Conservation (phyloP, 2,797 vertebrate genomes). For the Clamator glandarius region DNA sequence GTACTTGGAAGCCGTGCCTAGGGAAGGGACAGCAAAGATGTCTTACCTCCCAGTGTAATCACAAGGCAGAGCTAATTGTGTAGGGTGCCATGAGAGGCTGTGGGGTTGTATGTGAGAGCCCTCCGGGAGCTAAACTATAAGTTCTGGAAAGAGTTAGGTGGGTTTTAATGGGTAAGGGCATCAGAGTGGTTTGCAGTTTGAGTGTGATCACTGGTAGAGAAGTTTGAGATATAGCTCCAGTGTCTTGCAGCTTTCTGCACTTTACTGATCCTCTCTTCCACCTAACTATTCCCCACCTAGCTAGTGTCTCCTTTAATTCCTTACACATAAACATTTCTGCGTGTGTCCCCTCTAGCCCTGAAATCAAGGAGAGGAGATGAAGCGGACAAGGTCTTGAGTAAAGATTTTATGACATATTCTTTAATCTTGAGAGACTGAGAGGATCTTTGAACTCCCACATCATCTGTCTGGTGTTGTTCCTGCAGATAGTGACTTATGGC, state of each 20-base stretch:
- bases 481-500: slow-evolving; percentile 89
- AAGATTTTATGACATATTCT: not conserved
- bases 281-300: not conserved
- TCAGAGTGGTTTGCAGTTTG: not conserved
- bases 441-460: not conserved
- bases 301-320: not conserved
- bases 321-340: not conserved
- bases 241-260: not conserved
- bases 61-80: not conserved
- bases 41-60: not conserved
- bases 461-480: not conserved
- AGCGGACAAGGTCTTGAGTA: not conserved
- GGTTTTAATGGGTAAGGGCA: not conserved
- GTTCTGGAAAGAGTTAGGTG: not conserved
- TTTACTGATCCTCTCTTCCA: not conserved
- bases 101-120: not conserved
- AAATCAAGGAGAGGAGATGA: not conserved
- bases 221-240: not conserved
- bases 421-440: not conserved
- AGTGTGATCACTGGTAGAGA: not conserved
- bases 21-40: not conserved
- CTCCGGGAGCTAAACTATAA: not conserved
- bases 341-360: not conserved
- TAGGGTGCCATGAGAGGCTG: not conserved
- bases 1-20: not conserved